Evolutionary conservation across 2,888 invertebrate species (phyloP).

Genomic region (Ormyrus thymus): DNA sequence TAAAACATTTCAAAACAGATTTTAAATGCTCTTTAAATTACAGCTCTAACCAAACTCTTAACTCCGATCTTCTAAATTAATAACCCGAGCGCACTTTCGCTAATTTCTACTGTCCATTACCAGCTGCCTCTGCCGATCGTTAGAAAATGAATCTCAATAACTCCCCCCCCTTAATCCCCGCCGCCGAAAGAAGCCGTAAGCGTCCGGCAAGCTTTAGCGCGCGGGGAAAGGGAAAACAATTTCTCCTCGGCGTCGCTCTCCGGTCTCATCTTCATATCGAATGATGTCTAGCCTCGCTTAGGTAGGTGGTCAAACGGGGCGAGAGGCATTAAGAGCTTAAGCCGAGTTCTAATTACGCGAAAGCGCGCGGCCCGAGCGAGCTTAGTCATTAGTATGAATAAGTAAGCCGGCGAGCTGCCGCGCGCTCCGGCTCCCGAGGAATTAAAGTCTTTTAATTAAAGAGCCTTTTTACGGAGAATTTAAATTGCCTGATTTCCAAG

Average conservation of each 20-base stretch:
- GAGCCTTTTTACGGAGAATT: slow-evolving; percentile 70
- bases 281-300: background rate
- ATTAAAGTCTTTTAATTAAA: slow-evolving; percentile 72
- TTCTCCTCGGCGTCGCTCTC: background rate
- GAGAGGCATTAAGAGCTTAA: slow-evolving; percentile 48
- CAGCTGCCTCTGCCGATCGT: too few relatives aligned
- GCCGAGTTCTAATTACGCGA: slow-evolving; percentile 57
- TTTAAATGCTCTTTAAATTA: too few relatives aligned
- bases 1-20: too few relatives aligned
- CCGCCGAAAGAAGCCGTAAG: too few relatives aligned
- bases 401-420: slow-evolving; percentile 59
- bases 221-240: slow-evolving; percentile 24
- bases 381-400: slow-evolving; percentile 70
- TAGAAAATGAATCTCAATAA: too few relatives aligned
- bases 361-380: slow-evolving; percentile 44
- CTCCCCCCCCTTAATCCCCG: too few relatives aligned
- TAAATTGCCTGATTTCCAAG: slow-evolving; percentile 70
- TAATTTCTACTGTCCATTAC: too few relatives aligned
- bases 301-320: slow-evolving; percentile 31
- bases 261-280: slow-evolving; percentile 34
- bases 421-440: slow-evolving; percentile 61
- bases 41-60: too few relatives aligned
- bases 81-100: too few relatives aligned
- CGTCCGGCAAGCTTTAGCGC: background rate
- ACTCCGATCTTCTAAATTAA: too few relatives aligned